phyloP scores from a whole-genome alignment of 2,888 invertebrate species.

The Hirtodrosophila cameraria region DNA sequence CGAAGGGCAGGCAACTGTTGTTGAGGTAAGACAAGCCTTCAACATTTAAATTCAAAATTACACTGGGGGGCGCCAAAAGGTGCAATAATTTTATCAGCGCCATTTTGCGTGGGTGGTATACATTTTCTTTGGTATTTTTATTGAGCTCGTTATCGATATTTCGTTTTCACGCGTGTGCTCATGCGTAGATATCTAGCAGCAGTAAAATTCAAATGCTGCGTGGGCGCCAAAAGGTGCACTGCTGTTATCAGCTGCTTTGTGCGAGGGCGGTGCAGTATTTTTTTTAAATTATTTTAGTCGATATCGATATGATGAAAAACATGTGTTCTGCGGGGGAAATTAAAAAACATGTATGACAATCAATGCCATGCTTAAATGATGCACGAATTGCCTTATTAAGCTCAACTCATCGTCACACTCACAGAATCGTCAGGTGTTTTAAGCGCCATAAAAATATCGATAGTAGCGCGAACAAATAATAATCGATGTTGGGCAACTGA shows the following conservation, averaged over 20 bases:
- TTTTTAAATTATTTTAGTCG: slow-evolving; percentile 12
- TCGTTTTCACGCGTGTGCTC: too few relatives aligned
- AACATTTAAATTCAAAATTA: background rate
- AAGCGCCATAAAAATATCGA: slow-evolving; percentile 30
- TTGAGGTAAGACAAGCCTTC: background rate
- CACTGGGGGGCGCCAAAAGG: slow-evolving; percentile 11
- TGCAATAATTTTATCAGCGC: too few relatives aligned
- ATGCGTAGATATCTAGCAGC: too few relatives aligned
- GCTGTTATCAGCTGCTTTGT: slow-evolving; percentile 22
- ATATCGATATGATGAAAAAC: slow-evolving; percentile 12
- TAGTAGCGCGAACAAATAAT: slow-evolving; percentile 16
- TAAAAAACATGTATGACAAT: background rate
- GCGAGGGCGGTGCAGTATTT: slow-evolving; percentile 16
- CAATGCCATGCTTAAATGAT: background rate
- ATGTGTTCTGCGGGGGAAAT: background rate
- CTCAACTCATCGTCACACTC: background rate
- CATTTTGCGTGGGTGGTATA: background rate
- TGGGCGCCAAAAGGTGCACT: background rate
- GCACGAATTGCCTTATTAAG: background rate
- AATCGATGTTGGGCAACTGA: slow-evolving; percentile 43
- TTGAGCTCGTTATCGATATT: background rate
- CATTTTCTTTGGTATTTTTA: too few relatives aligned
- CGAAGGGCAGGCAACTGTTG: background rate
- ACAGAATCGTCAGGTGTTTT: background rate
- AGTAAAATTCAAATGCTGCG: background rate